phyloP scores from a whole-genome alignment of 1,140 invertebrate species.

The Drosophila cardini region DNA sequence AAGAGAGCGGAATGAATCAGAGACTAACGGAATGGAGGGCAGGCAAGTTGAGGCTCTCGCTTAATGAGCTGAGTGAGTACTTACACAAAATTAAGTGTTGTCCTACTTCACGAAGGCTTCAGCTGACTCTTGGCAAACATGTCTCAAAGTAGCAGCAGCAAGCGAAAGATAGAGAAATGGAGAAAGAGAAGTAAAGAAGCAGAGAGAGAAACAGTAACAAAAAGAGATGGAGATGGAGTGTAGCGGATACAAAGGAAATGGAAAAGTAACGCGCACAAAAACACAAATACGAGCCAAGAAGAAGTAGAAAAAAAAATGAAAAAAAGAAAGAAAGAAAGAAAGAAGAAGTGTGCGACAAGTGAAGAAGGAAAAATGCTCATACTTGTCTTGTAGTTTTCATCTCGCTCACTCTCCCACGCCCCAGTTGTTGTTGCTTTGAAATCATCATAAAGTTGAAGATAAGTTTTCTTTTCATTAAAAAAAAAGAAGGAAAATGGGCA shows the following conservation, averaged over 20 bases:
- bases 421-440: slow-evolving; percentile 60
- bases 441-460: slow-evolving; percentile 83
- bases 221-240: neutral
- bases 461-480: slow-evolving; percentile 81
- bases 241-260: slow-evolving; percentile 74
- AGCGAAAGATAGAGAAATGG: slow-evolving; percentile 11
- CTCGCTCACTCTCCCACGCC: slow-evolving; percentile 14
- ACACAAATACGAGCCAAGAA: slow-evolving; percentile 68
- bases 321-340: slow-evolving; percentile 3
- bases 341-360: slow-evolving; percentile 54
- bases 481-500: slow-evolving; percentile 54
- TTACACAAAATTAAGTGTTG: slow-evolving; percentile 84
- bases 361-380: slow-evolving; percentile 70
- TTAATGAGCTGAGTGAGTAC: slow-evolving; percentile 83
- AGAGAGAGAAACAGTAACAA: neutral
- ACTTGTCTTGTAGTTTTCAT: slow-evolving; percentile 37
- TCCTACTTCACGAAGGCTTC: slow-evolving; percentile 69
- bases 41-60: slow-evolving; percentile 39
- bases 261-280: slow-evolving; percentile 61
- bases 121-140: slow-evolving; percentile 73
- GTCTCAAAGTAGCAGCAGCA: slow-evolving; percentile 45
- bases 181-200: slow-evolving; percentile 24
- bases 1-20: too few relatives aligned
- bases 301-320: slow-evolving; percentile 16
- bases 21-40: too few relatives aligned